Evolutionary conservation across 2,797 vertebrate species (phyloP).

Genomic region (Ambastaia sidthimunki): DNA sequence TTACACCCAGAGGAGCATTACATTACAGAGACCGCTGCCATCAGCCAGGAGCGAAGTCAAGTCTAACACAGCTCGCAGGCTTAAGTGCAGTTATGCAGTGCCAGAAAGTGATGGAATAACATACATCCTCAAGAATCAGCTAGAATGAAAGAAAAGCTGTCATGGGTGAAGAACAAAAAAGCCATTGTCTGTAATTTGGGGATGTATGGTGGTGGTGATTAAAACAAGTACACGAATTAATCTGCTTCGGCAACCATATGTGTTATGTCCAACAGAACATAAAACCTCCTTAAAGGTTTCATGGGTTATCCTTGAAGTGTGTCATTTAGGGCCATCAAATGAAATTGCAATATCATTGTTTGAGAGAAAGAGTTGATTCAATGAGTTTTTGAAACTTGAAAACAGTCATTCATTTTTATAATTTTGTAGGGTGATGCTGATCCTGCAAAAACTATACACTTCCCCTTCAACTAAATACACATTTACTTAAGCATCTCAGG

Average conservation of each 20-base stretch:
- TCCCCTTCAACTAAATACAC: too few relatives aligned
- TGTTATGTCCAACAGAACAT: slow-evolving; percentile 11
- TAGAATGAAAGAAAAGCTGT: slow-evolving; percentile 27
- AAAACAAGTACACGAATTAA: slow-evolving; percentile 21
- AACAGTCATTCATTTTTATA: too few relatives aligned
- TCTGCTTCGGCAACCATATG: slow-evolving; percentile 20
- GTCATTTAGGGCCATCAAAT: slow-evolving; percentile 13
- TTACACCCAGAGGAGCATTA: slow-evolving; percentile 58
- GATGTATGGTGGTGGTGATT: slow-evolving; percentile 44
- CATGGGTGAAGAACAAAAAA: slow-evolving; percentile 48
- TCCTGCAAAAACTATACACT: too few relatives aligned
- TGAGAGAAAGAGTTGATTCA: too few relatives aligned
- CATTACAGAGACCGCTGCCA: slow-evolving; percentile 52
- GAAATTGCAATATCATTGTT: not conserved
- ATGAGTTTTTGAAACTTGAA: too few relatives aligned
- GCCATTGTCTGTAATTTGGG: slow-evolving; percentile 44
- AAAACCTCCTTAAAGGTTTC: not conserved
- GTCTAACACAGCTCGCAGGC: slow-evolving; percentile 24
- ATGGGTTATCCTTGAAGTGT: slow-evolving; percentile 14
- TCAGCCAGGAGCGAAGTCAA: slow-evolving; percentile 53
- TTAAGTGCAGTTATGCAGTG: slow-evolving; percentile 37
- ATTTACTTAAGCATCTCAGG: too few relatives aligned
- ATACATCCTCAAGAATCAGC: slow-evolving; percentile 48
- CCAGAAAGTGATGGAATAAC: slow-evolving; percentile 60
- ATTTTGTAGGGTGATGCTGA: too few relatives aligned